Evolutionary conservation across 2,888 invertebrate genomes (phyloP), one percentile per base, ranked within the genome.

Genomic region (Trissoscelio sp.): DNA sequence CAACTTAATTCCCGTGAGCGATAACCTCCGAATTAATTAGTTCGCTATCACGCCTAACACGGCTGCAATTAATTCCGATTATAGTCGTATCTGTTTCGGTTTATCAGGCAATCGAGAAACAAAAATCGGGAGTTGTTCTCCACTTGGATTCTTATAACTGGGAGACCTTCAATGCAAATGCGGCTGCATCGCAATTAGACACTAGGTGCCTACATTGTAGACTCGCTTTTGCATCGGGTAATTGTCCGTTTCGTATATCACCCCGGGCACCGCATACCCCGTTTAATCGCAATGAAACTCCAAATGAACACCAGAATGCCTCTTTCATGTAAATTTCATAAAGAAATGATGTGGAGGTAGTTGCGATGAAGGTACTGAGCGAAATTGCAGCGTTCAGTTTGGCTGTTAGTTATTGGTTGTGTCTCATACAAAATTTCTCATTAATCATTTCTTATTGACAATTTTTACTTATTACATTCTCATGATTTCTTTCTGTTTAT

Each of bases 1-100:
- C 39, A 14, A 37, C 24, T 44, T 28, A 28, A 28, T 53, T 9
- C 7, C 28, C 28, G 1, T 14, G 1, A 12, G 28, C 28, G 66
- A 66, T 66, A 51, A 46, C 46, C 39, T 51, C 24, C 69, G 57
- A 69, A 57, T 57, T 69, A 69, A 69, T 69, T 69, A 57, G 69
- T 34, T 28, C 46, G 57, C 46, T 69, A 69, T 70, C 70, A 18
- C 48, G 6, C 18, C 18, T n/a, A 16, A 70, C 70, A 70, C 16
- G 14, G 46, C 12, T 58, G 70, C 58, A 70, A 70, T 70, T 70
- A 70, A 70, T 70, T 57, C 39, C 22, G 16, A 5, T 57, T 57
- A 58, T 31, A 20, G 58, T 9, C 57, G 20, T 39, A 28, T 53
- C 48, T 48, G 22, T 48, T 24, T 24, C n/a, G 24, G 24, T n/a